Evolutionary conservation across 2,888 invertebrate species (phyloP).

Genomic region (Bombylius discolor): DNA sequence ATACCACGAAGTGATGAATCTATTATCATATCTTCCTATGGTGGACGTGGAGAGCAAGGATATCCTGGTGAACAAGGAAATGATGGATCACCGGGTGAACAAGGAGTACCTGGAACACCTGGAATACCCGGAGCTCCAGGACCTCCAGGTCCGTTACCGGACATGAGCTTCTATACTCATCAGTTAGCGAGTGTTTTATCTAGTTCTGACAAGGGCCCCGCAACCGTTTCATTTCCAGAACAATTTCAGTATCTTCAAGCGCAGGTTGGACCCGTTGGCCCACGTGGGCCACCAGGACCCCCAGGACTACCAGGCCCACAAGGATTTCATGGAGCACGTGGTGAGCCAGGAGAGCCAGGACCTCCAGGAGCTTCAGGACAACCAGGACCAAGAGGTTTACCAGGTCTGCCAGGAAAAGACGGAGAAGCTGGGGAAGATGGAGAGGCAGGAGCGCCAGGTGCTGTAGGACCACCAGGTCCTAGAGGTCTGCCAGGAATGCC

Average conservation of each 20-base stretch:
- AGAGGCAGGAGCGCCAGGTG: slow-evolving; percentile 59
- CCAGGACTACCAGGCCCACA: slow-evolving; percentile 52
- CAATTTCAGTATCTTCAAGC: slow-evolving; percentile 66
- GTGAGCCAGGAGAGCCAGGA: slow-evolving; percentile 68
- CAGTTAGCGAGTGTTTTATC: slow-evolving; percentile 58
- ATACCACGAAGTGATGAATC: slow-evolving; percentile 6
- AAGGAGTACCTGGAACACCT: slow-evolving; percentile 32
- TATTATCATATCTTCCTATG: slow-evolving; percentile 16
- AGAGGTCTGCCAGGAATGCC: slow-evolving; percentile 61
- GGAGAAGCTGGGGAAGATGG: slow-evolving; percentile 70
- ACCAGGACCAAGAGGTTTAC: slow-evolving; percentile 57
- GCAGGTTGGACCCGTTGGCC: slow-evolving; percentile 65
- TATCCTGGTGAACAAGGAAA: slow-evolving; percentile 42
- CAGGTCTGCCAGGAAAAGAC: slow-evolving; percentile 59
- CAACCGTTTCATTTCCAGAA: slow-evolving; percentile 43
- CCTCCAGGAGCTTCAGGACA: slow-evolving; percentile 55
- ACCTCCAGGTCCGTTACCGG: slow-evolving; percentile 44
- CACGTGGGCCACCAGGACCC: slow-evolving; percentile 62
- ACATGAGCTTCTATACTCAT: slow-evolving; percentile 46
- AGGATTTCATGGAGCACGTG: slow-evolving; percentile 71
- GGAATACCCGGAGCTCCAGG: slow-evolving; percentile 42
- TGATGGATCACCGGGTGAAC: slow-evolving; percentile 24
- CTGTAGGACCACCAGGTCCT: slow-evolving; percentile 56
- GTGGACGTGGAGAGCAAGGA: slow-evolving; percentile 49
- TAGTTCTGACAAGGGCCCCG: slow-evolving; percentile 65